These are phyloP conservation scores for Ceratina calcarata DNA, from an alignment of 1,140 invertebrate genomes.

Conservation along the genomic window DNA sequence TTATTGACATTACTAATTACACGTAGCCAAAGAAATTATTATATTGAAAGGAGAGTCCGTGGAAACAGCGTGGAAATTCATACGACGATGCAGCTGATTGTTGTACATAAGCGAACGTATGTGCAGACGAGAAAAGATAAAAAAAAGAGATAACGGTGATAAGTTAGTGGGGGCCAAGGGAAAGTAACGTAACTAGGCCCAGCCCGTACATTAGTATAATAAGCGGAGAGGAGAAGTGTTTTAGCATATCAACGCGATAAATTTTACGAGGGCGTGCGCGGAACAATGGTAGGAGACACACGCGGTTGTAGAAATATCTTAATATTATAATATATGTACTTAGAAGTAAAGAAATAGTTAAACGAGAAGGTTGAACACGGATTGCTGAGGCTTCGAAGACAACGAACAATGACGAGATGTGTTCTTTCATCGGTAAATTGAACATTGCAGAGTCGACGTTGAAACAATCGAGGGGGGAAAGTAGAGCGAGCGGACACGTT, in stretches of 20 bases:
- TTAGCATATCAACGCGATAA: conserved; percentile 80
- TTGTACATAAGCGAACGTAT: not conserved
- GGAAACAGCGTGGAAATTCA: too few relatives aligned
- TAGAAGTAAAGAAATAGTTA: conserved; percentile 24
- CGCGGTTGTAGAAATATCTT: conserved; percentile 62
- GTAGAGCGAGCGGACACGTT: not conserved
- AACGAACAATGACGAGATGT: not conserved
- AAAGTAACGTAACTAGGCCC: conserved; percentile 13
- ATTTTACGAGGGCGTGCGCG: conserved; percentile 71
- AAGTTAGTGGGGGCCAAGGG: conserved; percentile 14
- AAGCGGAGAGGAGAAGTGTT: conserved; percentile 64
- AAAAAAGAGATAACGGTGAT: not conserved
- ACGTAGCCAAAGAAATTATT: too few relatives aligned
- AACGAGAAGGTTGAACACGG: conserved; percentile 13
- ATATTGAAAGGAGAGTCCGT: too few relatives aligned
- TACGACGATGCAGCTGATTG: not conserved
- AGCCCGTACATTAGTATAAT: conserved; percentile 57
- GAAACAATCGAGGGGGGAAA: not conserved
- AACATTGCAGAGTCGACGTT: too few relatives aligned
- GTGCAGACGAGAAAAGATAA: not conserved
- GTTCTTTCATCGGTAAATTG: not conserved
- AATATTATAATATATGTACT: conserved; percentile 59
- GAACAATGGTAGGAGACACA: conserved; percentile 58
- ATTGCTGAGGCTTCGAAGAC: conserved; percentile 20
- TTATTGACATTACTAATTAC: conserved; percentile 6